A percentile compares a stretch with the other conserved stretches of the same genome.
phyloP scores from a whole-genome alignment of 2,888 invertebrate species.

The Dione juno region DNA sequence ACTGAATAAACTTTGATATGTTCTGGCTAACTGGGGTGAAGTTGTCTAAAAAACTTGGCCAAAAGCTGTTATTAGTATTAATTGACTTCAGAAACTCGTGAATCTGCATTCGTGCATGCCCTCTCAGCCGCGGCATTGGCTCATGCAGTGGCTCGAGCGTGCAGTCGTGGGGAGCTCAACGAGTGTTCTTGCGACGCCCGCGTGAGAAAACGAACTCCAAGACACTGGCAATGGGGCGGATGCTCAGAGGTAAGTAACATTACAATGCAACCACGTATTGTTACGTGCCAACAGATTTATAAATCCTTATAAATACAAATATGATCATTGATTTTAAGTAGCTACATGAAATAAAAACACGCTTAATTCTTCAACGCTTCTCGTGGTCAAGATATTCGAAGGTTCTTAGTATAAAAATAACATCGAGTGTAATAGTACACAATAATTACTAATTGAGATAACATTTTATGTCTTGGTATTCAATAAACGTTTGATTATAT shows the following conservation, averaged over 20 bases:
- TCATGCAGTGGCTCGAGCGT: slow-evolving; percentile 93
- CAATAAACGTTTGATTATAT: too few relatives aligned
- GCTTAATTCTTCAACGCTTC: too few relatives aligned
- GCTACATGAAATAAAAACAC: not conserved
- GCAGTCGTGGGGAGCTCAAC: slow-evolving; percentile 92
- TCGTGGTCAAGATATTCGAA: too few relatives aligned
- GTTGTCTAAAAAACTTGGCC: not conserved
- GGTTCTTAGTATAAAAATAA: too few relatives aligned
- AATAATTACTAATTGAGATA: too few relatives aligned
- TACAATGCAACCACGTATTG: not conserved
- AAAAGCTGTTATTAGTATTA: slow-evolving; percentile 1
- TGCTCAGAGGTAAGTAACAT: slow-evolving; percentile 91
- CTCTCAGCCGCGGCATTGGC: slow-evolving; percentile 95
- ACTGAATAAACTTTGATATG: not conserved
- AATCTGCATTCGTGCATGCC: slow-evolving; percentile 95
- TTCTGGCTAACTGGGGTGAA: not conserved
- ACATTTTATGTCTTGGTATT: too few relatives aligned
- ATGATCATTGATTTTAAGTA: not conserved
- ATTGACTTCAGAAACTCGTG: slow-evolving; percentile 89
- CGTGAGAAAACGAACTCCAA: slow-evolving; percentile 88
- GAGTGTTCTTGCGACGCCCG: slow-evolving; percentile 95
- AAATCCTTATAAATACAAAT: not conserved
- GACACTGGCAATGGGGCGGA: slow-evolving; percentile 96
- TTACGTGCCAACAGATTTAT: not conserved
- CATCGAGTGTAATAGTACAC: too few relatives aligned